Evolutionary conservation across 2,113 vertebrate genomes (phyloP).

Genomic region (Tursiops truncatus): DNA sequence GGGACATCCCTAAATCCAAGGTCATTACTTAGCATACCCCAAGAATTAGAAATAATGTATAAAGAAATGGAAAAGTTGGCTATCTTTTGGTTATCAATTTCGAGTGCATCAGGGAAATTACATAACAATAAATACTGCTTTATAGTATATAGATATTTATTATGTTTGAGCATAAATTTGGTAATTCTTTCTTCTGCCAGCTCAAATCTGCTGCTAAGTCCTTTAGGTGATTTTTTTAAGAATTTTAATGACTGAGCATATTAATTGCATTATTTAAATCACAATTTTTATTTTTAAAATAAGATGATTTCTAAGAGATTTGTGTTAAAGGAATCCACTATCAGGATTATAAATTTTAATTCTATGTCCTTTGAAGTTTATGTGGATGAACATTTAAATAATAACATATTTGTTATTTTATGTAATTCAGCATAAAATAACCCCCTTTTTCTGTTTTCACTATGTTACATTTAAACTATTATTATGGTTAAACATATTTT

Average conservation of each 20-base stretch:
- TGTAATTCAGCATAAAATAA: neutral
- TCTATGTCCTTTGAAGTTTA: neutral
- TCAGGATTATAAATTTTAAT: neutral
- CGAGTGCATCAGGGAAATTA: neutral
- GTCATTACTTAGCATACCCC: neutral
- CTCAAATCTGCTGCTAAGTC: too few species aligned
- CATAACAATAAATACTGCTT: neutral
- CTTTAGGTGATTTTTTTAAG: too few species aligned
- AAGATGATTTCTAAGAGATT: neutral
- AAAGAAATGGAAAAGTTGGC: neutral
- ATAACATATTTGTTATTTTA: neutral
- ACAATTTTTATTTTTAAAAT: neutral
- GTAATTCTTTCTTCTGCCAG: too few species aligned
- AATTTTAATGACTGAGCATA: neutral
- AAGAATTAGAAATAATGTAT: neutral
- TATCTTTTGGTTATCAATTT: neutral
- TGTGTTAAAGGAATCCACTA: neutral
- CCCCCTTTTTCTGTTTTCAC: neutral
- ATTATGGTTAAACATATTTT: neutral
- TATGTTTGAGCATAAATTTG: neutral
- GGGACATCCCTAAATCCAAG: neutral
- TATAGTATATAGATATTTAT: neutral
- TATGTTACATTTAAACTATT: neutral
- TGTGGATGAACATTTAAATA: neutral
- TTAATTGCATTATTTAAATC: neutral